A percentile compares a stretch with the other conserved stretches of the same genome.
These are phyloP conservation scores for Pogonognathellus flavescens DNA, from an alignment of 1,140 invertebrate species.

Conservation along the genomic window DNA sequence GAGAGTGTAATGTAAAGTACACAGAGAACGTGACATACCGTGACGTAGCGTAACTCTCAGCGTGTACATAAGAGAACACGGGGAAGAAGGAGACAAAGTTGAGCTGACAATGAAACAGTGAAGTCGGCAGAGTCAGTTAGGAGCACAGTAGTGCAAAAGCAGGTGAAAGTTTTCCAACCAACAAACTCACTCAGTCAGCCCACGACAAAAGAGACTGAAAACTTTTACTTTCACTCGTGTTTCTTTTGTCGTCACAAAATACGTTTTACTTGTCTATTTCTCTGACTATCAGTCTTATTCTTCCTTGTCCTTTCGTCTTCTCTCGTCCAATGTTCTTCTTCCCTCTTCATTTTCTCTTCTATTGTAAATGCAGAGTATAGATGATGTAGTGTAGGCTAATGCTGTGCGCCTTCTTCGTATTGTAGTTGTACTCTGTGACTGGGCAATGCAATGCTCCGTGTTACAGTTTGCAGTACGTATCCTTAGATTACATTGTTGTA, in stretches of 20 bases:
- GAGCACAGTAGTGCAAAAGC: neutral
- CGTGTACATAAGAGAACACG: no score
- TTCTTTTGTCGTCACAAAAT: slow-evolving; percentile 47
- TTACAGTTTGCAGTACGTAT: neutral
- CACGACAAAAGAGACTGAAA: slow-evolving; percentile 14
- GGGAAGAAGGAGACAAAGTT: neutral
- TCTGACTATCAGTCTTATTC: neutral
- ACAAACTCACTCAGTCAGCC: neutral
- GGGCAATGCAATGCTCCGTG: no score
- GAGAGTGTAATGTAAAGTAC: no score
- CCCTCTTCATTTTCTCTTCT: slow-evolving; percentile 3
- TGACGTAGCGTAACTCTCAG: no score
- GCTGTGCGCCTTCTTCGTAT: neutral
- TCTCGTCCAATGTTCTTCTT: neutral
- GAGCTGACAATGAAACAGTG: slow-evolving; percentile 36
- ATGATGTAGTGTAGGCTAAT: slow-evolving; percentile 1
- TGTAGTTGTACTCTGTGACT: neutral
- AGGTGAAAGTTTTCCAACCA: slow-evolving; percentile 35
- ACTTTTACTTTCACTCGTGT: slow-evolving; percentile 16
- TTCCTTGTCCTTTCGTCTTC: neutral
- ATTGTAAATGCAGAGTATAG: neutral
- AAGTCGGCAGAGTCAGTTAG: neutral
- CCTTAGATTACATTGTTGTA: slow-evolving; percentile 29
- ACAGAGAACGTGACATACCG: neutral
- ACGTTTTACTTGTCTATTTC: slow-evolving; percentile 37